These are phyloP conservation scores for Tupaia chinensis DNA, from an alignment of 2,113 vertebrate genomes.

Conservation along the genomic window DNA sequence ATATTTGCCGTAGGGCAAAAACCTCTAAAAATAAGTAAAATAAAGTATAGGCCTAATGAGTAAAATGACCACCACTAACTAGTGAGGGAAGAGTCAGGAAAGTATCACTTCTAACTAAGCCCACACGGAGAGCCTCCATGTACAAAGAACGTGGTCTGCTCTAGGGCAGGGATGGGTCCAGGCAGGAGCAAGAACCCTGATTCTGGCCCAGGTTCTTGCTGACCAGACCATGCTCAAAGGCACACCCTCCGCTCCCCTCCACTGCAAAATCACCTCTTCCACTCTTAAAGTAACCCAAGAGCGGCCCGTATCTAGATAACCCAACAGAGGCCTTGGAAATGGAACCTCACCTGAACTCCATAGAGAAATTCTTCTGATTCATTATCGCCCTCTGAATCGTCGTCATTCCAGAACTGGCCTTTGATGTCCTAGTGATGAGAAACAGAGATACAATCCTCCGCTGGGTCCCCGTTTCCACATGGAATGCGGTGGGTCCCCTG, in stretches of 20 bases:
- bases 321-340: not conserved
- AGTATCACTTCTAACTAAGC: constrained; percentile 9
- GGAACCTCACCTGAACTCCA: constrained; percentile 94
- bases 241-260: constrained; percentile 15
- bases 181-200: not conserved
- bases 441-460: constrained; percentile 12
- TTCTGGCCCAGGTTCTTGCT: too few relatives aligned
- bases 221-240: not conserved
- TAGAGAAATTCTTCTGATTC: constrained; percentile 98
- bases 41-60: not conserved
- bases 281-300: not conserved
- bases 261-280: constrained; percentile 16
- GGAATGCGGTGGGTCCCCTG: not conserved
- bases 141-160: not conserved
- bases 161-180: not conserved
- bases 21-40: too few relatives aligned
- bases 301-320: not conserved
- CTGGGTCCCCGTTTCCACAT: not conserved
- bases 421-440: constrained; percentile 93
- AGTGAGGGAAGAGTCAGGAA: constrained; percentile 42
- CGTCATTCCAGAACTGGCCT: constrained; percentile 98
- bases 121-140: not conserved
- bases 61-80: not conserved
- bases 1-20: too few relatives aligned
- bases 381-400: constrained; percentile 99